Conservation (phyloP, 2,888 invertebrate genomes). For the Thalpophila matura region DNA sequence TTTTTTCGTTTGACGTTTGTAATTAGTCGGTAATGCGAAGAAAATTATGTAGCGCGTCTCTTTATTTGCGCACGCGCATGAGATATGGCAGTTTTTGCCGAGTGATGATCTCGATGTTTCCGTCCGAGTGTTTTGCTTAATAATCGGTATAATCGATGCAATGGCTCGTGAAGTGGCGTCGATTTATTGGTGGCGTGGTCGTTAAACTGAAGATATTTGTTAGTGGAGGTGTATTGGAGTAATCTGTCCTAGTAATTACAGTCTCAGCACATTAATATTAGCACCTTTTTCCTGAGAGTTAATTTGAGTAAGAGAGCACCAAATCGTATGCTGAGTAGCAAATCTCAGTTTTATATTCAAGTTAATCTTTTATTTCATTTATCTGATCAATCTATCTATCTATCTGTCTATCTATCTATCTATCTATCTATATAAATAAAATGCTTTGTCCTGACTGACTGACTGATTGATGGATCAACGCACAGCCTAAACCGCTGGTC, state of each 20-base stretch:
- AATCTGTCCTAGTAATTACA: conserved; percentile 5
- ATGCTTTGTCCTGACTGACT: no score
- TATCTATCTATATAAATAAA: no score
- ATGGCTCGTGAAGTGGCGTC: conserved; percentile 71
- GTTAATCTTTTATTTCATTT: no score
- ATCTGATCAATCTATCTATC: no score
- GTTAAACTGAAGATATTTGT: conserved; percentile 34
- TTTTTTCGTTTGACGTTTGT: conserved; percentile 68
- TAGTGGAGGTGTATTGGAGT: conserved; percentile 5
- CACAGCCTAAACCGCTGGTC: no score
- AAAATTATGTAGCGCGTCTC: conserved; percentile 74
- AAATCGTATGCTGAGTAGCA: no score
- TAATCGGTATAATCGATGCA: conserved; percentile 81
- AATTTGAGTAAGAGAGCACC: no score
- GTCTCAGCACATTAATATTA: no score
- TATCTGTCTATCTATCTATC: no score
- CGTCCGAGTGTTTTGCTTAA: conserved; percentile 79
- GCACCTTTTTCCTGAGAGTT: no score
- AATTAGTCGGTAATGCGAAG: conserved; percentile 81
- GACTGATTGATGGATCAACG: no score
- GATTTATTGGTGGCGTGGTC: conserved; percentile 70
- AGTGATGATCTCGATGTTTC: conserved; percentile 80
- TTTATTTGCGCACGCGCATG: conserved; percentile 72
- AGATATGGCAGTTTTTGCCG: conserved; percentile 73
- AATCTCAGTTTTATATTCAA: no score